Evolutionary conservation across 2,113 vertebrate species (phyloP).

Genomic region (Mormyrus iriodes): DNA sequence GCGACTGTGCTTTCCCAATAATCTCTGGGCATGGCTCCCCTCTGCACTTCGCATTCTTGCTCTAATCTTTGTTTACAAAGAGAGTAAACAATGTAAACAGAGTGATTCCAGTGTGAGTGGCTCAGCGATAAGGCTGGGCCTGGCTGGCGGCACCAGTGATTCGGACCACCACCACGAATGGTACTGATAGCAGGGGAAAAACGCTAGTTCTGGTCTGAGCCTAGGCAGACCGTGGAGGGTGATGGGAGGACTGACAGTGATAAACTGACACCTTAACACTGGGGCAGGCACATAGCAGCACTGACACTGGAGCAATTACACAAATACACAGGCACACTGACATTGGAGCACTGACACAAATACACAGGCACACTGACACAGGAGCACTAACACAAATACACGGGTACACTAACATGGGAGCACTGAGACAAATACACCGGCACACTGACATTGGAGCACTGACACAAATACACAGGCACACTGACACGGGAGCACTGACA

Average conservation of each 20-base stretch:
- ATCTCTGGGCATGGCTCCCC: constrained; percentile 55
- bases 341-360: not conserved
- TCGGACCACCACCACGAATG: constrained; percentile 60
- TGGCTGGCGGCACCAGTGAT: constrained; percentile 67
- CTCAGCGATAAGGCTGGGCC: constrained; percentile 73
- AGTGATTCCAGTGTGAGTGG: constrained; percentile 61
- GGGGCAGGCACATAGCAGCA: not conserved
- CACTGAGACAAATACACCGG: not conserved
- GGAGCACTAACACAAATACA: not conserved
- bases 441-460: not conserved
- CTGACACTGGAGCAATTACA: not conserved
- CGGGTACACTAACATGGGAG: too few relatives aligned
- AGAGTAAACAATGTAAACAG: constrained; percentile 75
- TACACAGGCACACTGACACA: not conserved
- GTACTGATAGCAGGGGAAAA: constrained; percentile 43
- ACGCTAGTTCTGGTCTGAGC: not conserved
- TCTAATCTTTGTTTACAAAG: constrained; percentile 87
- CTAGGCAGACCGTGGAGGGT: not conserved
- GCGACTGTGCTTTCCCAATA: constrained; percentile 62
- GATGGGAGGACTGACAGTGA: not conserved
- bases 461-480: not conserved
- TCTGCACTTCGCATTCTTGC: constrained; percentile 60
- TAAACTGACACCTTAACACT: not conserved
- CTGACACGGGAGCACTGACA: not conserved
- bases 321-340: not conserved